Conservation (phyloP, 2,888 invertebrate genomes). For the Coleophora flavipennella region DNA sequence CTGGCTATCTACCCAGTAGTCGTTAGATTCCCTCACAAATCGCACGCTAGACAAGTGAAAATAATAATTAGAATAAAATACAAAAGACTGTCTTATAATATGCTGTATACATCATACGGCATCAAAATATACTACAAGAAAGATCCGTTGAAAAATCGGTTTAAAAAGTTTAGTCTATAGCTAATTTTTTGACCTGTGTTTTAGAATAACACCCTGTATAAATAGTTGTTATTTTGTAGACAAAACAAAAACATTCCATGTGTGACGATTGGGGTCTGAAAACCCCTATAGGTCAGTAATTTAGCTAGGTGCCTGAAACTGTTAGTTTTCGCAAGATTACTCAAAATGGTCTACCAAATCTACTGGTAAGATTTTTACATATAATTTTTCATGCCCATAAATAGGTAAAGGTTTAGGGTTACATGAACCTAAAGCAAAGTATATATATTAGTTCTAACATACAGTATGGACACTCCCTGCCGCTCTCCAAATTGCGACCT, state of each 20-base stretch:
- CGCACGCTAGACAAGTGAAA: conserved; percentile 23
- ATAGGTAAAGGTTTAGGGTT: no score
- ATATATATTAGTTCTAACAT: no score
- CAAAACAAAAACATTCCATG: no score
- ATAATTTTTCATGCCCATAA: no score
- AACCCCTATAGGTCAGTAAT: no score
- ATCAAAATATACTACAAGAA: conserved; percentile 38
- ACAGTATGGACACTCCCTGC: no score
- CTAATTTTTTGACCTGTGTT: no score
- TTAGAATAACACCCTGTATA: no score
- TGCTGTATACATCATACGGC: conserved; percentile 56
- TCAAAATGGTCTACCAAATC: conserved; percentile 47
- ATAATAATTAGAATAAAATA: conserved; percentile 10
- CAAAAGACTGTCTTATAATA: conserved; percentile 26
- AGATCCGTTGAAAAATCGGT: conserved; percentile 37
- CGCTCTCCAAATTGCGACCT: no score
- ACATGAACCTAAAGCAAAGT: no score
- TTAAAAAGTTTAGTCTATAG: conserved; percentile 13
- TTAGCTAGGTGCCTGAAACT: conserved; percentile 12
- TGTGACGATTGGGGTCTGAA: no score
- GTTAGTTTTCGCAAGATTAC: conserved; percentile 4
- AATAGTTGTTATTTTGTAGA: no score
- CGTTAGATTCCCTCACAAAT: conserved; percentile 17
- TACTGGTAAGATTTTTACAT: conserved; percentile 34
- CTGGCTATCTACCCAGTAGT: conserved; percentile 31